Conservation (phyloP, 2,113 vertebrate species). For the Aleadryas rufinucha region DNA sequence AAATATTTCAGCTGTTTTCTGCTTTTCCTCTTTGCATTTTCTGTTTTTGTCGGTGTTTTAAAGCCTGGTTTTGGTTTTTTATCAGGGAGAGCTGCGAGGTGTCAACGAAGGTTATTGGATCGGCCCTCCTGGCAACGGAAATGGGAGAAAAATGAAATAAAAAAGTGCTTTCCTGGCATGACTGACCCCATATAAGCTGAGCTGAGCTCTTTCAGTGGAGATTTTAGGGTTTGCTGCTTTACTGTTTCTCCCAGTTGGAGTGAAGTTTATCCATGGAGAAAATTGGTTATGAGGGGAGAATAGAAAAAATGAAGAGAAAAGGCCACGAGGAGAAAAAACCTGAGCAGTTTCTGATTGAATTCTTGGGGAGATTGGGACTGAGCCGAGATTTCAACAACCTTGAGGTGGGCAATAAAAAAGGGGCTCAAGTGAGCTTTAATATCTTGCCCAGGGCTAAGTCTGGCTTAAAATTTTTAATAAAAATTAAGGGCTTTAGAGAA, state of each 20-base stretch:
- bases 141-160: not conserved
- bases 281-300: constrained; percentile 25
- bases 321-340: not conserved
- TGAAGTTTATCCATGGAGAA: constrained; percentile 40
- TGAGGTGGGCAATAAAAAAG: not conserved
- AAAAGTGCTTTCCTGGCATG: not conserved
- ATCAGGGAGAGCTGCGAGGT: not conserved
- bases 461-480: not conserved
- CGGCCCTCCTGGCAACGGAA: not conserved
- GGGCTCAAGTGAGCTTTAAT: not conserved
- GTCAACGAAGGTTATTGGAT: not conserved
- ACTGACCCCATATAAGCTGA: not conserved
- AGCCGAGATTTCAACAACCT: not conserved
- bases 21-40: not conserved
- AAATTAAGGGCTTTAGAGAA: not conserved
- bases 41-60: not conserved
- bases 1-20: not conserved
- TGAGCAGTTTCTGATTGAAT: not conserved
- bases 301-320: not conserved
- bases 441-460: not conserved
- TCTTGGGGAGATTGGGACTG: not conserved
- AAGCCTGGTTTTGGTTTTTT: not conserved
- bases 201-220: not conserved
- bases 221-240: not conserved
- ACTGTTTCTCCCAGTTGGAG: not conserved